Conservation (phyloP, 2,113 vertebrate species). For the Istiophorus platypterus region DNA sequence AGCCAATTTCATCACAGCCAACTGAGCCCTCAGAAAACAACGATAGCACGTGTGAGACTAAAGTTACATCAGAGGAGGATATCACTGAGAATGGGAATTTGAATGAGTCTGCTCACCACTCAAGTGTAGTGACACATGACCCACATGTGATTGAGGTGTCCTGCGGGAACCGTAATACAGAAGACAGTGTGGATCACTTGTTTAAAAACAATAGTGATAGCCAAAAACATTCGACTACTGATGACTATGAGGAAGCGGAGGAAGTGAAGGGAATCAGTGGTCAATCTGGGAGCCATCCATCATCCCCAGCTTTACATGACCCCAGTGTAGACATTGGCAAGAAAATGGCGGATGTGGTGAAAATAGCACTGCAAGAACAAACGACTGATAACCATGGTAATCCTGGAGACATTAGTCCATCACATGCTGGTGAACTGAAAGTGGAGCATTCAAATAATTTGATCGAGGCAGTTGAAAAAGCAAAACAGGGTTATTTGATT, state of each 20-base stretch:
- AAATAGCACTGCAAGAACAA: constrained; percentile 38
- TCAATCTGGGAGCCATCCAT: constrained; percentile 47
- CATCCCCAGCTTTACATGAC: constrained; percentile 38
- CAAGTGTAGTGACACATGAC: constrained; percentile 56
- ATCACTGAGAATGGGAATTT: constrained; percentile 49
- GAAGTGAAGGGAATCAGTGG: constrained; percentile 51
- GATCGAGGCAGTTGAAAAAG: constrained; percentile 15
- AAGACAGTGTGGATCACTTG: constrained; percentile 36
- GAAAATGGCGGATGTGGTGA: constrained; percentile 27
- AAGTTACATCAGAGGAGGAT: constrained; percentile 58
- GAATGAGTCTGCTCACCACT: constrained; percentile 55
- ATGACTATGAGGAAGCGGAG: constrained; percentile 37
- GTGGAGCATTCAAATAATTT: constrained; percentile 11
- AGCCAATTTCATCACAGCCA: constrained; percentile 65
- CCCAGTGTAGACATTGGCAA: constrained; percentile 28
- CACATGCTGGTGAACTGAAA: constrained; percentile 42
- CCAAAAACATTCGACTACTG: constrained; percentile 27
- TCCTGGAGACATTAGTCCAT: constrained; percentile 21
- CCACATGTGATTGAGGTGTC: constrained; percentile 59
- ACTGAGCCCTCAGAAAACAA: constrained; percentile 64
- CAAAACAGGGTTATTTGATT: constrained; percentile 44
- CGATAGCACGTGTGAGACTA: constrained; percentile 49
- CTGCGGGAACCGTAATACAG: constrained; percentile 35
- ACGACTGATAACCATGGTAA: constrained; percentile 20
- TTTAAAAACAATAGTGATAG: constrained; percentile 42